phyloP scores from a whole-genome alignment of 2,888 invertebrate species.

The Torymus aiolomorphi region DNA sequence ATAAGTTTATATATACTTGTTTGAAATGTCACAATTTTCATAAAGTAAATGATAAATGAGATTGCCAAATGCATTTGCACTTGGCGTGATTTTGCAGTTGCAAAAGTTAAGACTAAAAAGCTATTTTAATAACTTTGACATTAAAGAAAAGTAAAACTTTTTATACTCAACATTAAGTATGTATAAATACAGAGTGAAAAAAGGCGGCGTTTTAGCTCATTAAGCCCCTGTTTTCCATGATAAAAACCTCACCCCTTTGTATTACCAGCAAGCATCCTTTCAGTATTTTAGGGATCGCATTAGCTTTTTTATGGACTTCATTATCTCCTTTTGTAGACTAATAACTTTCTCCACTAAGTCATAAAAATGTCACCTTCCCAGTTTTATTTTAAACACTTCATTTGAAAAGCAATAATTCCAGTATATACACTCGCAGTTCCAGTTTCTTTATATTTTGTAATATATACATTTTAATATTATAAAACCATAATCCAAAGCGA shows the following conservation, averaged over 20 bases:
- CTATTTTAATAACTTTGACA: not conserved
- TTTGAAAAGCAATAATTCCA: not conserved
- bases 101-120: too few relatives aligned
- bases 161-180: slow-evolving; percentile 17
- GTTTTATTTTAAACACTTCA: not conserved
- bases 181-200: slow-evolving; percentile 12
- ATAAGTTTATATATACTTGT: too few relatives aligned
- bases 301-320: slow-evolving; percentile 28
- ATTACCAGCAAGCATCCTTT: not conserved
- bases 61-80: too few relatives aligned
- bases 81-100: too few relatives aligned
- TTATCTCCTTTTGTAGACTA: slow-evolving; percentile 7
- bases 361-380: not conserved
- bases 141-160: slow-evolving; percentile 9
- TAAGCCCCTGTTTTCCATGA: slow-evolving; percentile 14
- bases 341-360: not conserved
- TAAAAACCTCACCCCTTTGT: slow-evolving; percentile 17
- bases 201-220: slow-evolving; percentile 23
- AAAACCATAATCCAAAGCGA: too few relatives aligned
- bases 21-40: too few relatives aligned
- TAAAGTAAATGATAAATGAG: too few relatives aligned
- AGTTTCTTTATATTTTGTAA: not conserved
- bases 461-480: not conserved
- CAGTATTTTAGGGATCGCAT: slow-evolving; percentile 4
- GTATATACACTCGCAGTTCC: not conserved